Evolutionary conservation across 2,888 invertebrate genomes (phyloP).

Genomic region (Plemyria rubiginata): DNA sequence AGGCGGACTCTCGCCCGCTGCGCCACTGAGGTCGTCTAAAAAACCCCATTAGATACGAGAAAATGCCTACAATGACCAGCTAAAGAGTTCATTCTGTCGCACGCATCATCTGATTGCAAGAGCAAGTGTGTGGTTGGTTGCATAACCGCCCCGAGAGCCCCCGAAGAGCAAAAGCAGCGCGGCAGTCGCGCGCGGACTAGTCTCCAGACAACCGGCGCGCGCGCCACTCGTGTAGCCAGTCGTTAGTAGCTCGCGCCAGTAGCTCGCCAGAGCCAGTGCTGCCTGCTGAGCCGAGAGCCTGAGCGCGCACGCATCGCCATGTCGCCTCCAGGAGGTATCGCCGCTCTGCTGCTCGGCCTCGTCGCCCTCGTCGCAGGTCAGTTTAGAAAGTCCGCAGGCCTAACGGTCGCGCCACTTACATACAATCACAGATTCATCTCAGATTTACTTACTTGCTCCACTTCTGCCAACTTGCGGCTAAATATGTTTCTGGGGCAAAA

Average conservation of each 20-base stretch:
- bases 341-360: conserved; percentile 34
- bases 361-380: conserved; percentile 25
- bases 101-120: conserved; percentile 21
- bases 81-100: no score
- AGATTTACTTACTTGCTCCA: conserved; percentile 31
- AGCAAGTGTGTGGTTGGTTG: conserved; percentile 29
- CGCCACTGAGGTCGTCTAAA: no score
- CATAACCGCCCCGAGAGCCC: conserved; percentile 25
- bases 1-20: no score
- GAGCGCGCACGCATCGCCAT: no score
- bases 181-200: conserved; percentile 28
- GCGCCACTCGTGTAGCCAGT: conserved; percentile 23
- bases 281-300: no score
- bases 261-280: conserved; percentile 29
- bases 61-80: no score
- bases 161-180: conserved; percentile 19
- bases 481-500: conserved; percentile 19
- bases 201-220: conserved; percentile 44
- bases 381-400: conserved; percentile 38
- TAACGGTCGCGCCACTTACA: conserved; percentile 41
- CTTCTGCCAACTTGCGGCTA: conserved; percentile 19
- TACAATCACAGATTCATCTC: conserved; percentile 32
- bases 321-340: conserved; percentile 27
- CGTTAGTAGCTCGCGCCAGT: conserved; percentile 26
- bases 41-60: no score